Percentiles rank a stretch among this genome's conserved stretches.
Evolutionary conservation across 2,113 vertebrate species (phyloP).

Genomic region (Cettia cetti): DNA sequence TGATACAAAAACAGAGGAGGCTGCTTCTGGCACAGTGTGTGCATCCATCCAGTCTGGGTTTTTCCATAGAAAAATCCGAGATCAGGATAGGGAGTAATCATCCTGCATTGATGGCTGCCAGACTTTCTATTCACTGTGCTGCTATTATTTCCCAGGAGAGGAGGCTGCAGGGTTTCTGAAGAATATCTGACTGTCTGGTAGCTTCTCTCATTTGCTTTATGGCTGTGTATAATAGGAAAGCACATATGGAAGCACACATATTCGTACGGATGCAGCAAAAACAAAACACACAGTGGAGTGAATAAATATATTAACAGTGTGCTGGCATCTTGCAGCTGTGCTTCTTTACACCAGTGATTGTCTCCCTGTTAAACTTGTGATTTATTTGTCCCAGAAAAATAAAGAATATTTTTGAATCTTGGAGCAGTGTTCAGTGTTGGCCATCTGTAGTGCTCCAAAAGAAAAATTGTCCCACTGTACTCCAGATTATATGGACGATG

Average conservation of each 20-base stretch:
- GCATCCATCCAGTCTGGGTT: background rate
- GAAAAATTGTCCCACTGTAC: background rate
- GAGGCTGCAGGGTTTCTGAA: background rate
- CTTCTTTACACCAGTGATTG: background rate
- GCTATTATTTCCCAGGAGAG: background rate
- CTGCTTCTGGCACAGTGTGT: background rate
- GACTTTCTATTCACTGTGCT: background rate
- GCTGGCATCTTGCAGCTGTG: background rate
- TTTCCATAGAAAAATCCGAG: background rate
- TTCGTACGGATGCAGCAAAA: background rate
- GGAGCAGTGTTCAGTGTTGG: background rate
- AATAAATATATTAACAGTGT: background rate
- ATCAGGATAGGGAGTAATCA: background rate
- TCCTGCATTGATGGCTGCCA: background rate
- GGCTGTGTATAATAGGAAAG: background rate
- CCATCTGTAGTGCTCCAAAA: background rate
- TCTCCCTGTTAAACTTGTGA: background rate
- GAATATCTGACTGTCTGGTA: background rate
- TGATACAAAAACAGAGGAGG: background rate
- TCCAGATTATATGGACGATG: background rate
- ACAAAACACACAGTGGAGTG: background rate
- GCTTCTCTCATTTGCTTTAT: background rate
- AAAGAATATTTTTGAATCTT: background rate
- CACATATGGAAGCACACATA: background rate
- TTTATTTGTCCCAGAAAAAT: constrained; percentile 6